phyloP scores from a whole-genome alignment of 2,113 vertebrate species.

The Oenanthe oenanthe region DNA sequence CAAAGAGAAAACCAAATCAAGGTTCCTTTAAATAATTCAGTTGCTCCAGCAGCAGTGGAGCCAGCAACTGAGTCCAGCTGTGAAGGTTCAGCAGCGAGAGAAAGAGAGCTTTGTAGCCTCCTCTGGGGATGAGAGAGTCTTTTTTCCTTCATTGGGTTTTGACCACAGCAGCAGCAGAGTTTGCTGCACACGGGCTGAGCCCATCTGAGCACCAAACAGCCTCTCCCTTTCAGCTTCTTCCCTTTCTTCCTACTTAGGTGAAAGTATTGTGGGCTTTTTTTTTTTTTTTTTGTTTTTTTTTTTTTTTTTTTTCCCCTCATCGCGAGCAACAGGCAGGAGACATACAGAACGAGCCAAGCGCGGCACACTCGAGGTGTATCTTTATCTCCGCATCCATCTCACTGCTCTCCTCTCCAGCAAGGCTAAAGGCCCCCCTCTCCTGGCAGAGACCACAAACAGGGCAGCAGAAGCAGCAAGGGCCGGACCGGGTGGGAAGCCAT shows the following conservation, averaged over 20 bases:
- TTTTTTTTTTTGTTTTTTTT: background rate
- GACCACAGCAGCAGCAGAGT: slow-evolving; percentile 27
- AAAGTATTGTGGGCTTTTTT: background rate
- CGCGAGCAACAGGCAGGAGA: background rate
- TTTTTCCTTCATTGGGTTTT: slow-evolving; percentile 8
- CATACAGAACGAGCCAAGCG: background rate
- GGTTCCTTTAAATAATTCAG: slow-evolving; percentile 66
- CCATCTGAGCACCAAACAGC: background rate
- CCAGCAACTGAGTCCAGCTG: slow-evolving; percentile 44
- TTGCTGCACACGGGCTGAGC: background rate
- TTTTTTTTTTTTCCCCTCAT: accelerated
- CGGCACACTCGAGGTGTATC: background rate
- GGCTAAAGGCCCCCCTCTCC: slow-evolving; percentile 78
- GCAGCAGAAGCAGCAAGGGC: background rate
- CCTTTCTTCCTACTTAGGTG: slow-evolving; percentile 18
- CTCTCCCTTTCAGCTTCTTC: slow-evolving; percentile 12
- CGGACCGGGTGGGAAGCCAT: background rate
- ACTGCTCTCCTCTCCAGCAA: background rate
- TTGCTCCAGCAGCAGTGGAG: slow-evolving; percentile 27
- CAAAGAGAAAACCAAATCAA: slow-evolving; percentile 67
- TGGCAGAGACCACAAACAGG: slow-evolving; percentile 72
- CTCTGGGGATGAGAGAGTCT: slow-evolving; percentile 44
- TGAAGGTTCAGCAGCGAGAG: slow-evolving; percentile 28
- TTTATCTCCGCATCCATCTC: background rate
- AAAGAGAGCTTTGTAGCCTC: slow-evolving; percentile 34